Base-by-base conservation (phyloP, 2,113 vertebrate genomes). In the Falcunculus frontatus region DNA sequence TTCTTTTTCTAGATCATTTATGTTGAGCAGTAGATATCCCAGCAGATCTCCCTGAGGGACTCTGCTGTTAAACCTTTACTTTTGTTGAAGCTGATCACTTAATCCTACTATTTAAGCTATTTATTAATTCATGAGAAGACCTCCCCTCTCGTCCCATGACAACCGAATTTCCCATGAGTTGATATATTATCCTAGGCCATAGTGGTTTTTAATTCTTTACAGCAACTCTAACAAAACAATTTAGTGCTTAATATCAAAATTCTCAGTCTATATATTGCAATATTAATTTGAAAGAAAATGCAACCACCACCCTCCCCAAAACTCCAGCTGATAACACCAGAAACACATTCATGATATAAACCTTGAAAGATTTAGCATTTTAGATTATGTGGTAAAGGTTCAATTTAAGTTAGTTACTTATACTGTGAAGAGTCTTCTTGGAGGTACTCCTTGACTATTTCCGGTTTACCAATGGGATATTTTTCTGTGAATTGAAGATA, bases 61-160 rank as follows among this genome's bases (percentile, higher is more conserved):
- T 83, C 27, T 30, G 50, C 55, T 93, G 56, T 59, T 96, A 92
- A 96, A 77, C 59, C 73, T 90, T 55, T 89, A 84, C 81, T 86
- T 96, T 93, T 94, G 96, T 95, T 92, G 80, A 88, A 92, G 68
- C 68, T 92, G 80, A 95, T 94, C 84, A 63, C 56, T 95, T 96
- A 96, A 96, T 96, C 83, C 83, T 84, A 29, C 50, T 81, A 29
- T 80, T 95, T 95, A 93, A 89, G 47, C 39, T 86, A 32, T 77
- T 93, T 90, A 89, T 80, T 92, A 88, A 92, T 92, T 93, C 72
- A 59, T 70, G 46, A 92, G 60, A 80, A 89, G 94, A 93, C 52
- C 86, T 93, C 55, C 50, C 16, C 4, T 67, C 26, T 67, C 3
- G 13, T 96, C 59, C 59, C 79, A 78, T 50, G 88, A 74, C 30